Percentiles rank a stretch among this genome's conserved stretches.
phyloP scores from a whole-genome alignment of 2,113 vertebrate species.

The Protobothrops mucrosquamatus region DNA sequence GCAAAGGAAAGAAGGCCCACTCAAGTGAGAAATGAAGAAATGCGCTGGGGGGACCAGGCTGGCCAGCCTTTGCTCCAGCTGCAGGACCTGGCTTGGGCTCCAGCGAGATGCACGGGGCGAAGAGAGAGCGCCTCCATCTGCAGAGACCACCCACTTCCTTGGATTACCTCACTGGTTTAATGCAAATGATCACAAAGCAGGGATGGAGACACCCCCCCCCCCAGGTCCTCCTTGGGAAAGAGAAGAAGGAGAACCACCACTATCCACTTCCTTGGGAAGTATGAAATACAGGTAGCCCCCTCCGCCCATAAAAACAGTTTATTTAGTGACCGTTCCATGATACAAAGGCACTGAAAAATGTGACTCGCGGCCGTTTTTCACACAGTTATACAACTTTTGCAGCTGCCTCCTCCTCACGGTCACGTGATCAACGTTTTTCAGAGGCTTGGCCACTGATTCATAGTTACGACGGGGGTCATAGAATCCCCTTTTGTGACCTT shows the following conservation, averaged over 20 bases:
- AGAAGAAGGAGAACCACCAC: too few relatives aligned
- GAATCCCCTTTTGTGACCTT: neutral
- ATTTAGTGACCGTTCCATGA: neutral
- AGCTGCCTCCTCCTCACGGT: neutral
- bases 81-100: constrained; percentile 68
- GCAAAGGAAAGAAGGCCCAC: constrained; percentile 94
- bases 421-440: neutral
- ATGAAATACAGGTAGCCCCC: neutral
- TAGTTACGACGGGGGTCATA: neutral
- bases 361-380: neutral
- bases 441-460: neutral
- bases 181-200: constrained; percentile 21
- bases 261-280: neutral
- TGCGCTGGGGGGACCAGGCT: constrained; percentile 78
- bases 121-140: constrained; percentile 56
- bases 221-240: neutral
- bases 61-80: constrained; percentile 72
- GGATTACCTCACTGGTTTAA: constrained; percentile 44
- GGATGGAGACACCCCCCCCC: too few relatives aligned
- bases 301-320: neutral
- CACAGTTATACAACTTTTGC: neutral
- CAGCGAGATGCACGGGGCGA: constrained; percentile 41
- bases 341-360: neutral
- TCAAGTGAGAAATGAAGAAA: constrained; percentile 99
- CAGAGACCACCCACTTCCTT: constrained; percentile 75